Percentiles rank a stretch among this genome's conserved stretches.
Evolutionary conservation across 2,113 vertebrate species (phyloP).

Genomic region (Condylura cristata): DNA sequence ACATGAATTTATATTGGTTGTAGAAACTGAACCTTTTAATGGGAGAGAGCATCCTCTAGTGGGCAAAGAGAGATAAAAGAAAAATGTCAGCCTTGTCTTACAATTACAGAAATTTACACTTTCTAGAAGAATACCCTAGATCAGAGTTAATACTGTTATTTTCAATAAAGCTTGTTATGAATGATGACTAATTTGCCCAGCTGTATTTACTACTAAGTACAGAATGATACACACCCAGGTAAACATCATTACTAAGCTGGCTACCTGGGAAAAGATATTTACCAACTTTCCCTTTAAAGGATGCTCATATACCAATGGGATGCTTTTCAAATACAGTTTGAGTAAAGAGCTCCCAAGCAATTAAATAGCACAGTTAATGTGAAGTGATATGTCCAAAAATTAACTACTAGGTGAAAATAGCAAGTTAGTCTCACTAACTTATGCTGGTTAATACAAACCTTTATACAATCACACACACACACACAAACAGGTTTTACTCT

Average conservation of each 20-base stretch:
- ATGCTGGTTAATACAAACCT: neutral
- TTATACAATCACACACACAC: neutral
- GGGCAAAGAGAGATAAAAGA: constrained; percentile 19
- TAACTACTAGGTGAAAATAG: neutral
- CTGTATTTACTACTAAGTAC: constrained; percentile 4
- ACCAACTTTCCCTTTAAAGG: neutral
- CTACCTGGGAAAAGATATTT: neutral
- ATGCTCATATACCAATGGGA: neutral
- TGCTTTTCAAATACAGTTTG: constrained; percentile 1
- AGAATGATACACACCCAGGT: constrained; percentile 31
- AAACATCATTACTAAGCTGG: neutral
- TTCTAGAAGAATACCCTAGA: neutral
- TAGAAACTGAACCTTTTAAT: neutral
- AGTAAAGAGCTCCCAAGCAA: constrained; percentile 11
- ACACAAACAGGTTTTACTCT: neutral
- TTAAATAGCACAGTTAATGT: neutral
- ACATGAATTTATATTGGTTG: neutral
- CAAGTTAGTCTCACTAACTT: neutral
- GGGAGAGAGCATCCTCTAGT: constrained; percentile 50
- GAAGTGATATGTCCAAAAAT: constrained; percentile 3
- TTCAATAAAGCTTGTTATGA: constrained; percentile 22
- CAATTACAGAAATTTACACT: neutral
- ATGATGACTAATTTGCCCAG: constrained; percentile 17
- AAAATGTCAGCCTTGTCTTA: neutral
- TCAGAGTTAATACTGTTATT: neutral